These are phyloP conservation scores for Stomatorhinus ivindoensis DNA, from an alignment of 2,113 vertebrate genomes.

Conservation along the genomic window DNA sequence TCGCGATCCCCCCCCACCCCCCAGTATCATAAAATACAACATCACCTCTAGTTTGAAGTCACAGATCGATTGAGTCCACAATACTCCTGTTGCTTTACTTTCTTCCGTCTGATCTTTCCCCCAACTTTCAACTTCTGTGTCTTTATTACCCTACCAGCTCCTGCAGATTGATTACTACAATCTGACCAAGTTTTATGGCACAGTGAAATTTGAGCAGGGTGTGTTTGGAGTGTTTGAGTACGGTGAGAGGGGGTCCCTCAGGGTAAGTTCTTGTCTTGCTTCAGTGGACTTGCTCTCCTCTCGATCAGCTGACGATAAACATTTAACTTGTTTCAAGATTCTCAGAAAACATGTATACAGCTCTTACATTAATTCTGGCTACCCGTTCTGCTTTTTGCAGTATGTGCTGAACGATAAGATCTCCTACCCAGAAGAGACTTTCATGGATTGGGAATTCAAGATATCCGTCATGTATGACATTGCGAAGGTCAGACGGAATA, in stretches of 20 bases:
- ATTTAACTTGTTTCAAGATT: neutral
- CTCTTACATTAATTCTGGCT: neutral
- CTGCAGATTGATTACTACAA: conserved; percentile 92
- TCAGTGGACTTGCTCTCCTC: neutral
- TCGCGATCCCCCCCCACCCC: neutral
- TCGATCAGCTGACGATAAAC: neutral
- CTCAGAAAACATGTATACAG: neutral
- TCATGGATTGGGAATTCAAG: conserved; percentile 99
- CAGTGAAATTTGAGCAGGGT: conserved; percentile 80
- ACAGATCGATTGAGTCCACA: neutral
- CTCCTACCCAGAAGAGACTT: conserved; percentile 90
- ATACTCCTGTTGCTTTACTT: neutral
- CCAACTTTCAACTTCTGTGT: neutral
- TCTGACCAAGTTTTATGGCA: conserved; percentile 96
- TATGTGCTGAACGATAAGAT: conserved; percentile 89
- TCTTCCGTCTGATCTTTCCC: neutral
- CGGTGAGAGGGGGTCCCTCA: conserved; percentile 86
- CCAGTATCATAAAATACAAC: neutral
- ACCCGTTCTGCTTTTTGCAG: conserved; percentile 44
- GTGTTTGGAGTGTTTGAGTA: conserved; percentile 87
- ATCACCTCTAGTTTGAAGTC: neutral
- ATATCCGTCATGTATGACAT: conserved; percentile 96
- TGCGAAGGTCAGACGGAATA: conserved; percentile 76
- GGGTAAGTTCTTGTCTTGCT: conserved; percentile 61
- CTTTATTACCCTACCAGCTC: conserved; percentile 56